phyloP scores from a whole-genome alignment of 2,113 vertebrate species.

The Neogale vison region DNA sequence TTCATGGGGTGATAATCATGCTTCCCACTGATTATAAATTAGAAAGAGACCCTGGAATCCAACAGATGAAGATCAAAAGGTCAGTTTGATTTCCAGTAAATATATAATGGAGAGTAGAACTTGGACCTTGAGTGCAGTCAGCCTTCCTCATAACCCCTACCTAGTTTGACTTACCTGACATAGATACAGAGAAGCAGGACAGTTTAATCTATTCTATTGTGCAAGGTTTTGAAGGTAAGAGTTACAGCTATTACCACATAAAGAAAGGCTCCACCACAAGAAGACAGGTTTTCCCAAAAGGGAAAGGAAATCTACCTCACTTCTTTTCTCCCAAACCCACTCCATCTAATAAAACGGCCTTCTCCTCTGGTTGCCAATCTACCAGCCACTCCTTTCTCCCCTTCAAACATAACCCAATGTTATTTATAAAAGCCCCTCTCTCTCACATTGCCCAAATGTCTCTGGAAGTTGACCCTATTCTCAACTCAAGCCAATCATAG shows the following conservation, averaged over 20 bases:
- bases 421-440: background rate
- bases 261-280: background rate
- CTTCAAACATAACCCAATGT: background rate
- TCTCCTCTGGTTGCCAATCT: background rate
- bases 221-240: background rate
- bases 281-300: background rate
- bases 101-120: background rate
- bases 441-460: background rate
- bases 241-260: background rate
- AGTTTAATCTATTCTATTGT: background rate
- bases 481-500: background rate
- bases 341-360: background rate
- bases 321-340: background rate
- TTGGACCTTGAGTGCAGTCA: background rate
- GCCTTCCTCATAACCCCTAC: background rate
- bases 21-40: background rate
- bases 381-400: background rate
- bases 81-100: constrained; percentile 43
- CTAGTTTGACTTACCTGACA: background rate
- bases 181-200: background rate
- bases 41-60: constrained; percentile 16
- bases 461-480: background rate
- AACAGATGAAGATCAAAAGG: constrained; percentile 20
- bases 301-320: background rate
- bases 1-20: background rate